phyloP scores from a whole-genome alignment of 2,797 vertebrate species.

The Diceros bicornis region DNA sequence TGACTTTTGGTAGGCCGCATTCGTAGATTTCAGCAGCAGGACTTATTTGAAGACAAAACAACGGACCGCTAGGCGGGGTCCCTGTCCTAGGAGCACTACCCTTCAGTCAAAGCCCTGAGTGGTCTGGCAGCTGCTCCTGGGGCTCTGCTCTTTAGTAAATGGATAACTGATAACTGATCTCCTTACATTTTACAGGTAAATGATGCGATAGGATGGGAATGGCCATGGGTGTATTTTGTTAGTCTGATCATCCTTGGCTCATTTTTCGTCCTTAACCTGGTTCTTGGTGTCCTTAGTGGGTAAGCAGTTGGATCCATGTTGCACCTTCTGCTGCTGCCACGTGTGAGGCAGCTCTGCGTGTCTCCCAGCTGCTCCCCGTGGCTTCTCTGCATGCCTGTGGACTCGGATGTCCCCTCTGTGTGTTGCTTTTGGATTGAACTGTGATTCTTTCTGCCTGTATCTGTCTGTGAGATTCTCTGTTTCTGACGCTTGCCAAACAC shows the following conservation, averaged over 20 bases:
- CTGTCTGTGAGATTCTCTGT: conserved; percentile 87
- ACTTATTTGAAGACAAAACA: background rate
- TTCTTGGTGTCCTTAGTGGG: conserved; percentile 99
- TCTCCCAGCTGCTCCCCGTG: conserved; percentile 84
- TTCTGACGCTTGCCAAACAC: conserved; percentile 87
- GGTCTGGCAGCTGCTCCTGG: conserved; percentile 88
- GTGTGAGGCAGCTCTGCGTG: conserved; percentile 87
- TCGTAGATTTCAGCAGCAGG: conserved; percentile 30
- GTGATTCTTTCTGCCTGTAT: conserved; percentile 87
- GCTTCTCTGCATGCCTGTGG: conserved; percentile 90
- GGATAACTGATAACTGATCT: conserved; percentile 90
- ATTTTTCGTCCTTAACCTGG: conserved; percentile 99
- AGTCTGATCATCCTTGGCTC: conserved; percentile 99
- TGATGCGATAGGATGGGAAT: conserved; percentile 97
- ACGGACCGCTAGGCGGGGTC: background rate
- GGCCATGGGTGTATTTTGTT: conserved; percentile 99
- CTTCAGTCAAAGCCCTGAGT: conserved; percentile 81
- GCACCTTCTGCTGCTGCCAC: conserved; percentile 85
- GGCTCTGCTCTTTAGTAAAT: conserved; percentile 90
- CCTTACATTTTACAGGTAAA: conserved; percentile 96
- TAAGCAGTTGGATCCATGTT: conserved; percentile 94
- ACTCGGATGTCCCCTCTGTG: conserved; percentile 84
- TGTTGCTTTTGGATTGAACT: conserved; percentile 88
- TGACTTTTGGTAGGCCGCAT: background rate
- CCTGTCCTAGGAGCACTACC: background rate